Conservation (phyloP, 2,797 vertebrate species). For the Miichthys miiuy region DNA sequence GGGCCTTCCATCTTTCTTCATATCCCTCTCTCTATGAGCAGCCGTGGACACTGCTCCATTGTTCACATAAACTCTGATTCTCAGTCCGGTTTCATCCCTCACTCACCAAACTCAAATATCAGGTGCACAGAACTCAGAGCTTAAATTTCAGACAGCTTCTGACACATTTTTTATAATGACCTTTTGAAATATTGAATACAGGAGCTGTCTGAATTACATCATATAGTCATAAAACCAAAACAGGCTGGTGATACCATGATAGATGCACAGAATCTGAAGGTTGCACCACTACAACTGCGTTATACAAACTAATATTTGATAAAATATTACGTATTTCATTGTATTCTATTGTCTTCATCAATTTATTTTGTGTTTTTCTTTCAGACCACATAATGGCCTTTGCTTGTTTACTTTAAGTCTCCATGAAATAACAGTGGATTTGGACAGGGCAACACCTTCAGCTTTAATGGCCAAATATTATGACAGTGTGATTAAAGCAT, state of each 20-base stretch:
- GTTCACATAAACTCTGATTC: slow-evolving; percentile 33
- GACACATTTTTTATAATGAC: slow-evolving; percentile 2
- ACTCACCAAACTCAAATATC: slow-evolving; percentile 56
- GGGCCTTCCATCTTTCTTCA: slow-evolving; percentile 17
- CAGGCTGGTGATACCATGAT: slow-evolving; percentile 22
- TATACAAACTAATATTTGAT: slow-evolving; percentile 6
- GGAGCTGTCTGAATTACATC: slow-evolving; percentile 19
- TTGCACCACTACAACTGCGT: neutral
- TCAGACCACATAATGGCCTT: neutral
- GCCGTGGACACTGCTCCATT: slow-evolving; percentile 44
- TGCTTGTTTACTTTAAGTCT: slow-evolving; percentile 11
- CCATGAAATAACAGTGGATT: neutral
- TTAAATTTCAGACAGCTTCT: slow-evolving; percentile 37
- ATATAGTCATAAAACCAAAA: slow-evolving; percentile 45
- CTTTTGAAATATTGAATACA: slow-evolving; percentile 3
- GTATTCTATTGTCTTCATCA: neutral
- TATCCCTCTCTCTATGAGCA: neutral
- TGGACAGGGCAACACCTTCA: neutral
- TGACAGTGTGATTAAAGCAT: slow-evolving; percentile 10
- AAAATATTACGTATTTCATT: neutral
- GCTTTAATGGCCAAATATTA: slow-evolving; percentile 30
- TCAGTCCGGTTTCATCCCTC: slow-evolving; percentile 43
- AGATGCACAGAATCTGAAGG: slow-evolving; percentile 5
- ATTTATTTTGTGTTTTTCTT: neutral
- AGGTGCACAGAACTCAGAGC: slow-evolving; percentile 16